Evolutionary conservation across 2,888 invertebrate species (phyloP).

Genomic region (Drosophila infuscata): DNA sequence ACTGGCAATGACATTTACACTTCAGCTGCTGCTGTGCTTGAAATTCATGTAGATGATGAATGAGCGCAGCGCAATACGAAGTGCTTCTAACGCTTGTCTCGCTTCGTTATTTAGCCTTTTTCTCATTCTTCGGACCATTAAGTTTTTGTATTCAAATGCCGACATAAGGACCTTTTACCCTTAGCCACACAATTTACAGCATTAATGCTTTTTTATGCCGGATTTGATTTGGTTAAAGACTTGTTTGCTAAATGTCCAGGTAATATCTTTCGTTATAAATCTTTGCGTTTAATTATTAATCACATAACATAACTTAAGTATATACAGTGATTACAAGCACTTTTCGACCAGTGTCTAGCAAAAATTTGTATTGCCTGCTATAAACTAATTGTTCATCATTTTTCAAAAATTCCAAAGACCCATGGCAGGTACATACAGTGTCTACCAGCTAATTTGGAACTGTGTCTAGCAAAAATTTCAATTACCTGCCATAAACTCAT

Average conservation of each 20-base stretch:
- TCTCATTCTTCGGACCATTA: slow-evolving; percentile 65
- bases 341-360: too few relatives aligned
- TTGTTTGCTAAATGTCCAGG: background rate
- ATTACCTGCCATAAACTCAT: too few relatives aligned
- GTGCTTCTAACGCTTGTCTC: slow-evolving; percentile 21
- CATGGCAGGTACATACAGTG: too few relatives aligned
- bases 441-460: too few relatives aligned
- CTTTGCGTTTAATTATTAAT: background rate
- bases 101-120: slow-evolving; percentile 43
- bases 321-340: too few relatives aligned
- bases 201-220: slow-evolving; percentile 10
- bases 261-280: background rate
- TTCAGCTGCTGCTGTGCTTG: slow-evolving; percentile 69
- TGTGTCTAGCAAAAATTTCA: too few relatives aligned
- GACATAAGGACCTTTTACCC: slow-evolving; percentile 3
- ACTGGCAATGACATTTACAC: slow-evolving; percentile 78
- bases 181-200: slow-evolving; percentile 14
- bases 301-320: background rate
- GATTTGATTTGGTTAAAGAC: slow-evolving; percentile 3
- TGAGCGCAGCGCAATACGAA: slow-evolving; percentile 45
- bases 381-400: too few relatives aligned
- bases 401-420: too few relatives aligned
- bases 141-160: slow-evolving; percentile 51
- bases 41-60: slow-evolving; percentile 70
- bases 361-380: too few relatives aligned